Base-by-base conservation (phyloP, 2,113 vertebrate species). In the Poeciliopsis retropinna region DNA sequence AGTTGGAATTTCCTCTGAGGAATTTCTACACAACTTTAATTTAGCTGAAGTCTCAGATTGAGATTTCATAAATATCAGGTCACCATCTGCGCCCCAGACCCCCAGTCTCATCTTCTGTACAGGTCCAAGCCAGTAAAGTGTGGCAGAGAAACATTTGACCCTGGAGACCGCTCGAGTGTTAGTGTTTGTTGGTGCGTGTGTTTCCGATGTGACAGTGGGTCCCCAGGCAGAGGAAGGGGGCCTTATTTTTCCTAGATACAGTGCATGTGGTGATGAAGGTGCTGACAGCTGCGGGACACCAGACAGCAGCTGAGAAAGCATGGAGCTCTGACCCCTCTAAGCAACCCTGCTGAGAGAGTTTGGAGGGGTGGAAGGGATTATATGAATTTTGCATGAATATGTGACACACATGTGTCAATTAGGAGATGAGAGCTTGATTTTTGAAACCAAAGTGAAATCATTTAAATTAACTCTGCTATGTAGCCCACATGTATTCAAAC, bases 231-330 rank as follows among this genome's bases (percentile, higher is more conserved):
- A 29, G 71, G 34, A 73, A 68, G 68, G 12, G 64, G 65, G 69
- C 30, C 73, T 67, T 29, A 66, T 60, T 51, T 29, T 67, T 79
- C 61, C 70, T 69, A 68, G 66, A 78, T 87, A 79, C 37, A 68
- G 72, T 74, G 75, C 70, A 37, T 31, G 77, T 70, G 70, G 34
- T 60, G 67, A 17, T 67, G 60, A 69, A 89, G 85, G 84, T 89
- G 91, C 84, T 89, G 91, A 91, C 91, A 90, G 89, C 79, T 85
- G 86, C 73, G 63, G 81, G 85, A 87, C 61, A 64, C 76, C 88
- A 89, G 87, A 87, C 86, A 92, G 85, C 91, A 93, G 90, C 92
- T 90, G 89, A 80, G 72, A 85, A 88, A 90, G 86, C 91, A 82
- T 57, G 64, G 31, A 75, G 72, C 75, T 72, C 67, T 83, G 84